Base-by-base conservation (phyloP, 2,797 vertebrate genomes). In the Amniataba percoides region DNA sequence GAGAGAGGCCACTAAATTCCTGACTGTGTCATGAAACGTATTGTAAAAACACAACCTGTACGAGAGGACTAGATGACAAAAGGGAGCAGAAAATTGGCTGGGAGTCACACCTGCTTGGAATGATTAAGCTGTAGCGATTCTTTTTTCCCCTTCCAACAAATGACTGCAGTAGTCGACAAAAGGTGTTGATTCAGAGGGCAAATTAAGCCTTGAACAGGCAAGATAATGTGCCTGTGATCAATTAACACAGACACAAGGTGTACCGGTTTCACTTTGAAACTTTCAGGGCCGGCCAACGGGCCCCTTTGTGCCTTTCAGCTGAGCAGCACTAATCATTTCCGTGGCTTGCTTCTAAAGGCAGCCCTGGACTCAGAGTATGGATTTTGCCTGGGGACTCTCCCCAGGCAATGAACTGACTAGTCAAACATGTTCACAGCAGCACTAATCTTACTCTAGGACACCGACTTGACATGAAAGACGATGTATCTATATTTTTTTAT, bases 301-400 rank as follows among this genome's bases (percentile, higher is more conserved):
- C 86, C 87, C 89, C 88, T 90, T 88, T 91, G 91, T 91, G 93
- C 91, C 88, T 94, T 90, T 90, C 89, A 88, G 90, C 86, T 87
- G 90, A 93, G 91, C 87, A 92, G 89, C 85, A 87, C 90, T 94
- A 94, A 93, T 94, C 90, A 94, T 94, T 94, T 93, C 93, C 88
- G 89, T 90, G 88, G 85, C 90, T 90, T 91, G 92, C 91, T 94
- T 95, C 95, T 96, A 91, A 92, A 96, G 94, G 90, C 88, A 81
- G 87, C 91, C 69, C 86, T 92, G 87, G 83, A 89, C 91, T 94
- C 91, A 87, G 93, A 92, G 92, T 92, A 95, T 92, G 95, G 95
- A 95, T 94, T 95, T 96, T 88, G 96, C 96, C 96, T 87, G 90
- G 86, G 94, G 96, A 96, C 93, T 92, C 87, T 97, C 97, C 96